Conservation (phyloP, 1,140 invertebrate genomes). For the Pantala flavescens region DNA sequence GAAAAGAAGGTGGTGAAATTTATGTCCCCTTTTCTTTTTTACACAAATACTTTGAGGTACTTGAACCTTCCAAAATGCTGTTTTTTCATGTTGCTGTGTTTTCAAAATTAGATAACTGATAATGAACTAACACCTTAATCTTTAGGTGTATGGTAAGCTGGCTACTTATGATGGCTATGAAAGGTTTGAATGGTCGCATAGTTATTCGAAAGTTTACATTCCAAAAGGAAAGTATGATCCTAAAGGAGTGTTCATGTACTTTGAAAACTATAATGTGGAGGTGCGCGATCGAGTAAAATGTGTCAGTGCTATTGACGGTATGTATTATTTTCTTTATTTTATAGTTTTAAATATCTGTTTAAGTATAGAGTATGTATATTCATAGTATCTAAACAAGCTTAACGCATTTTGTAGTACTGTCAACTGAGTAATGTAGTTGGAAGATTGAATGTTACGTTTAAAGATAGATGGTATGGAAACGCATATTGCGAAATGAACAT, state of each 20-base stretch:
- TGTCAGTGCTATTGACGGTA: conserved; percentile 77
- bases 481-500: no score
- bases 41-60: conserved; percentile 87
- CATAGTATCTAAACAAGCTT: no score
- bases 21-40: conserved; percentile 89
- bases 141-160: conserved; percentile 62
- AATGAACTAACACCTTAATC: neutral
- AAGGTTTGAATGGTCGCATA: conserved; percentile 88
- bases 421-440: no score
- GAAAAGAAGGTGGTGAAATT: conserved; percentile 75
- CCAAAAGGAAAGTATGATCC: conserved; percentile 82
- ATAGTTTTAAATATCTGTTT: no score
- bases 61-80: neutral
- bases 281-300: conserved; percentile 90
- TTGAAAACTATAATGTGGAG: conserved; percentile 97
- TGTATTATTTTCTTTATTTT: conserved; percentile 11
- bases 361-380: no score
- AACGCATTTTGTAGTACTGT: no score
- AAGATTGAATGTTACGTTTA: no score
- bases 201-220: conserved; percentile 82
- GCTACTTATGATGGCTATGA: conserved; percentile 54
- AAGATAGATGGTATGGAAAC: no score
- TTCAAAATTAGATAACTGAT: neutral
- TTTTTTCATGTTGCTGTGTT: neutral
- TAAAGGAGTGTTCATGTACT: conserved; percentile 83